Percentiles rank a stretch among this genome's conserved stretches.
Conservation (phyloP, 2,888 invertebrate genomes). For the Caradrina kadenii region DNA sequence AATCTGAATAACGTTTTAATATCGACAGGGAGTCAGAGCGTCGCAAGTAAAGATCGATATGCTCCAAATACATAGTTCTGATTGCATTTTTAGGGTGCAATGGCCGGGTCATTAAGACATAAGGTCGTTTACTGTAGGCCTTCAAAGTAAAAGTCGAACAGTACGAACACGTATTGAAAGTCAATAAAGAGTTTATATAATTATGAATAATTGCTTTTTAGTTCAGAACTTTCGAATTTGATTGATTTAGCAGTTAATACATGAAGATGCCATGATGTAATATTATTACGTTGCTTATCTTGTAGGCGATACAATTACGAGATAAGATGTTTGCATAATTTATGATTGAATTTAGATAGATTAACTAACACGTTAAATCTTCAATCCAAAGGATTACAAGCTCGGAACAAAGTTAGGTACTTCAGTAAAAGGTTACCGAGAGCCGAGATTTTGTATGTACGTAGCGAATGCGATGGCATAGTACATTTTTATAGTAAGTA, state of each 20-base stretch:
- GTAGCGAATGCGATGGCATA: slow-evolving; percentile 1
- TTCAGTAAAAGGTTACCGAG: not conserved
- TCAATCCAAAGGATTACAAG: not conserved
- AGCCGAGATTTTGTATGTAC: not conserved
- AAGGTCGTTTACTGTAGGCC: slow-evolving; percentile 3
- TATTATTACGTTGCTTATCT: not conserved
- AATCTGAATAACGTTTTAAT: slow-evolving; percentile 53
- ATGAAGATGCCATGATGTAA: not conserved
- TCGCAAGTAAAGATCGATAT: slow-evolving; percentile 22
- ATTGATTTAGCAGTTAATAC: slow-evolving; percentile 1
- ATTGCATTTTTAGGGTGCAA: slow-evolving; percentile 43
- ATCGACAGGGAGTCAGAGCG: slow-evolving; percentile 31
- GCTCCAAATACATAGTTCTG: slow-evolving; percentile 27
- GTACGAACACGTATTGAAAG: slow-evolving; percentile 16
- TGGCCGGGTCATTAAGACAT: slow-evolving; percentile 12
- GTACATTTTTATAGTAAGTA: slow-evolving; percentile 18
- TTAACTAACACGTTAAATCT: not conserved
- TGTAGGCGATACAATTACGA: slow-evolving; percentile 5
- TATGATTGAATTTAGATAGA: not conserved
- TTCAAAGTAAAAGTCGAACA: slow-evolving; percentile 7
- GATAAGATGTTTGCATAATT: slow-evolving; percentile 1
- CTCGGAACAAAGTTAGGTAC: not conserved
- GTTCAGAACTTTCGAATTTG: slow-evolving; percentile 34
- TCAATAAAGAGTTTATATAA: slow-evolving; percentile 21
- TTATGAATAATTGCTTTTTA: slow-evolving; percentile 18